A percentile compares a stretch with the other conserved stretches of the same genome.
Conservation (phyloP, 2,888 invertebrate species). For the Nomada hirtipes region DNA sequence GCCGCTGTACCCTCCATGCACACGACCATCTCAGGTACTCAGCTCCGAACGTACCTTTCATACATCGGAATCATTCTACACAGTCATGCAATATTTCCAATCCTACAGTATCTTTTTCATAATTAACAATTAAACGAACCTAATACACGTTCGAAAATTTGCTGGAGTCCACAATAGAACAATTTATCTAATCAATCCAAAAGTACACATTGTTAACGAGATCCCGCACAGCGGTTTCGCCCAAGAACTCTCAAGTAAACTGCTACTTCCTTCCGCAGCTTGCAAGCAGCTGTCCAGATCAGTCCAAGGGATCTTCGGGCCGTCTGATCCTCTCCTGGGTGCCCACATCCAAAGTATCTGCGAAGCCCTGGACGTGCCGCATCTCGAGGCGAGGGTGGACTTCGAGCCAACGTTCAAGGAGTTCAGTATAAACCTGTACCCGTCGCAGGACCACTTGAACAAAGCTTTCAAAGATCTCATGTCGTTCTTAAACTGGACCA, state of each 20-base stretch:
- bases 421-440: slow-evolving; percentile 95
- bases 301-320: slow-evolving; percentile 95
- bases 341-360: slow-evolving; percentile 95
- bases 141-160: no score
- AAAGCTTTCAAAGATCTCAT: slow-evolving; percentile 94
- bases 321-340: slow-evolving; percentile 92
- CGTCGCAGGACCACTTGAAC: slow-evolving; percentile 92
- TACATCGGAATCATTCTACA: no score
- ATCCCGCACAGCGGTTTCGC: no score
- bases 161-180: no score
- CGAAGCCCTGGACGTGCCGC: slow-evolving; percentile 95
- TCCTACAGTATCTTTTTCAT: no score
- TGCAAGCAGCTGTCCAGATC: slow-evolving; percentile 93
- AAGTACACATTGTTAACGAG: no score
- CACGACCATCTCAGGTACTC: no score
- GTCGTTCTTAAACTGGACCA: slow-evolving; percentile 95
- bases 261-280: slow-evolving; percentile 86
- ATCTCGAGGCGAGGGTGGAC: slow-evolving; percentile 91
- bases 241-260: not conserved
- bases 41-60: no score
- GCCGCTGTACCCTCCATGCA: no score
- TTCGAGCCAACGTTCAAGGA: slow-evolving; percentile 88
- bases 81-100: no score
- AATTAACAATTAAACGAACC: no score
- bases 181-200: no score